phyloP scores from a whole-genome alignment of 2,888 invertebrate species.

The Nomada ferruginata region DNA sequence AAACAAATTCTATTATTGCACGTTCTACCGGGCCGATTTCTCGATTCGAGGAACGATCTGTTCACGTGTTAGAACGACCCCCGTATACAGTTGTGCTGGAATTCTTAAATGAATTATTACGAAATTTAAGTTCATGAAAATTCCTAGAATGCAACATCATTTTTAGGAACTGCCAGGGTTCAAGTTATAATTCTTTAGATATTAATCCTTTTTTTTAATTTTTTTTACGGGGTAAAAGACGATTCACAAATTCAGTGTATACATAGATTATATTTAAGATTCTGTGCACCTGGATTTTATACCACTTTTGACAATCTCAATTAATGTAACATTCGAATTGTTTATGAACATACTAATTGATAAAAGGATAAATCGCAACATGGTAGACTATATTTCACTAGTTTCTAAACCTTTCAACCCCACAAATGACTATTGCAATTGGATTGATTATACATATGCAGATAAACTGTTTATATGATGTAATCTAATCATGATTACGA shows the following conservation, averaged over 20 bases:
- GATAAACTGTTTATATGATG: constrained; percentile 5
- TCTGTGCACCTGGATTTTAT: constrained; percentile 20
- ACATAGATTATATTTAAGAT: constrained; percentile 26
- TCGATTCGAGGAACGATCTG: too few relatives aligned
- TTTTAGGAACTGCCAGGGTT: too few relatives aligned
- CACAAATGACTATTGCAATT: constrained; percentile 40
- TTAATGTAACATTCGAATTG: constrained; percentile 29
- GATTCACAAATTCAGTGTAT: constrained; percentile 18
- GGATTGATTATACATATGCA: constrained; percentile 3
- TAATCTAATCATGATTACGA: constrained; percentile 10
- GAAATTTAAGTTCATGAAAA: too few relatives aligned
- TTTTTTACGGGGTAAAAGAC: not conserved
- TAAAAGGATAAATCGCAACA: constrained; percentile 27
- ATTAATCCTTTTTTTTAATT: not conserved
- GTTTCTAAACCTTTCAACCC: constrained; percentile 57
- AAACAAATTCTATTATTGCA: too few relatives aligned
- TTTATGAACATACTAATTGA: constrained; percentile 25
- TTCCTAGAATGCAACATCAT: too few relatives aligned
- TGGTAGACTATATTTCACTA: constrained; percentile 42
- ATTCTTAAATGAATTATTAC: too few relatives aligned
- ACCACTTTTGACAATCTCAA: constrained; percentile 16
- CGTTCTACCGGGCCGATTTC: too few relatives aligned
- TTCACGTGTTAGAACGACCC: too few relatives aligned
- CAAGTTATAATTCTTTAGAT: too few relatives aligned
- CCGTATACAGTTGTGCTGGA: too few relatives aligned